Percentiles rank a stretch among this genome's conserved stretches.
Conservation (phyloP, 2,888 invertebrate genomes). For the Acrobeloides nanus region DNA sequence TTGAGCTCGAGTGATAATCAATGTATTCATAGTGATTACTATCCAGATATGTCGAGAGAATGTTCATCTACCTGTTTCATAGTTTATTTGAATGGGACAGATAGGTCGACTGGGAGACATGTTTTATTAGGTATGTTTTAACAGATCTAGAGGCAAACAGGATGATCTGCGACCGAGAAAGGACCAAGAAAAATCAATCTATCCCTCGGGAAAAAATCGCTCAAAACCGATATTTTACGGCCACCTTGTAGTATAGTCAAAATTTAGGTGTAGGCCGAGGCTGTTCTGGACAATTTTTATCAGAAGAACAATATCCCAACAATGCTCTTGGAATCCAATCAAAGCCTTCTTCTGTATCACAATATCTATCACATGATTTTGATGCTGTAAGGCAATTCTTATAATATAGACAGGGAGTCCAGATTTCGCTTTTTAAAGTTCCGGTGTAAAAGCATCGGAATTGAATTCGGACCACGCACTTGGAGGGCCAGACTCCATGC, state of each 20-base stretch:
- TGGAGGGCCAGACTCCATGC: too few species aligned
- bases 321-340: conserved; percentile 38
- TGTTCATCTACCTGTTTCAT: conserved; percentile 38
- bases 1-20: conserved; percentile 35
- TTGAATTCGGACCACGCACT: too few species aligned
- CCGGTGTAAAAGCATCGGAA: too few species aligned
- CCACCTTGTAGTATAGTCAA: too few species aligned
- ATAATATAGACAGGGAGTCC: too few species aligned
- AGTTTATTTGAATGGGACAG: conserved; percentile 41
- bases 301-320: conserved; percentile 45
- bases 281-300: conserved; percentile 38
- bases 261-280: conserved; percentile 38
- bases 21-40: conserved; percentile 21
- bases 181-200: conserved; percentile 1
- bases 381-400: conserved; percentile 35
- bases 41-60: conserved; percentile 13
- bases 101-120: conserved; percentile 34
- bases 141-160: not conserved
- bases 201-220: not conserved
- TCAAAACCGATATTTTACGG: too few species aligned
- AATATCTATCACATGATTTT: conserved; percentile 40
- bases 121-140: conserved; percentile 28
- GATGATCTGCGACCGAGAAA: not conserved
- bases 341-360: conserved; percentile 31
- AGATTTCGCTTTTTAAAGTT: too few species aligned